These are phyloP conservation scores for Mohoua ochrocephala DNA, from an alignment of 2,113 vertebrate species.

Conservation along the genomic window DNA sequence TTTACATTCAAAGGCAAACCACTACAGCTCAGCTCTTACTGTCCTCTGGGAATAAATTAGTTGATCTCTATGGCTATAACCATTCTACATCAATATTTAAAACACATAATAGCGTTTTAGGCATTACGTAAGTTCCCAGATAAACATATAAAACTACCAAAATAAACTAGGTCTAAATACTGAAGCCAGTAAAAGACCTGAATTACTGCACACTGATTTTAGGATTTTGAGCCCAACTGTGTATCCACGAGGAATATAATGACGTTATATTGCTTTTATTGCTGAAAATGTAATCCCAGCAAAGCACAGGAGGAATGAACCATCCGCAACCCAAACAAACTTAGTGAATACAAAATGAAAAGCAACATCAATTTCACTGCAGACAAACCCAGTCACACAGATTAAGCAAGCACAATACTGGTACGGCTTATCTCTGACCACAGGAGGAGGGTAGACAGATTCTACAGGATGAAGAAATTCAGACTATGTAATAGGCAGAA, in stretches of 20 bases:
- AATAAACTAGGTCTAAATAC: slow-evolving; percentile 71
- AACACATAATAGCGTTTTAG: slow-evolving; percentile 54
- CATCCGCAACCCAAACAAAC: slow-evolving; percentile 86
- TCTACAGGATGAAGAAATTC: slow-evolving; percentile 99
- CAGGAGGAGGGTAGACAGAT: slow-evolving; percentile 99
- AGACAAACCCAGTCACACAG: slow-evolving; percentile 99
- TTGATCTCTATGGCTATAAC: slow-evolving; percentile 55
- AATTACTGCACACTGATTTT: slow-evolving; percentile 72
- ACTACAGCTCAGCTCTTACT: slow-evolving; percentile 67
- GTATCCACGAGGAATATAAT: slow-evolving; percentile 77
- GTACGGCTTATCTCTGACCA: slow-evolving; percentile 96
- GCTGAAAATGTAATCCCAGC: slow-evolving; percentile 81
- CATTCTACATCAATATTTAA: slow-evolving; percentile 67
- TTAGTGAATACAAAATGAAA: slow-evolving; percentile 96
- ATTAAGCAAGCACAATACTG: slow-evolving; percentile 99
- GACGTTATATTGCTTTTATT: slow-evolving; percentile 84
- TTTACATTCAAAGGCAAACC: slow-evolving; percentile 72
- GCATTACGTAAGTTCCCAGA: slow-evolving; percentile 1
- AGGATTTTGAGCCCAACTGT: slow-evolving; percentile 69
- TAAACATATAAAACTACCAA: slow-evolving; percentile 58
- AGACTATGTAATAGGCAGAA: slow-evolving; percentile 99
- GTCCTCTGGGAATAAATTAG: slow-evolving; percentile 81
- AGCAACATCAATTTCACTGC: slow-evolving; percentile 99
- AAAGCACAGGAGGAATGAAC: slow-evolving; percentile 85
- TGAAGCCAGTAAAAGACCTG: slow-evolving; percentile 53